phyloP scores from a whole-genome alignment of 64 coral and sea anemone genomes.

The Montipora cactus region DNA sequence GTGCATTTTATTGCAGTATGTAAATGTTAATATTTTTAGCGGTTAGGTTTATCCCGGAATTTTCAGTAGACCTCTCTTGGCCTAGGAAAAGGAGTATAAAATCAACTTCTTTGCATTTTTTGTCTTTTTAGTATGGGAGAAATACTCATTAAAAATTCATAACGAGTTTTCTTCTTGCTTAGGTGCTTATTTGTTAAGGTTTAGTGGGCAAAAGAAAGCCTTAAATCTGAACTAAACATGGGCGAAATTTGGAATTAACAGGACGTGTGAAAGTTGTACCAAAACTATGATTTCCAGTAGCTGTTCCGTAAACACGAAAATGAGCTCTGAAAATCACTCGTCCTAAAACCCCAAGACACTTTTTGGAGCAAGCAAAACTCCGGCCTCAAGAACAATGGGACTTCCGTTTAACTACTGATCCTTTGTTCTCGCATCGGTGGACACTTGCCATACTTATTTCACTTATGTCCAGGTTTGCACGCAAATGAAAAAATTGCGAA shows the following conservation, averaged over 20 bases:
- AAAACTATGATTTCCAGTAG: not conserved
- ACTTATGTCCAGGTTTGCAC: no score
- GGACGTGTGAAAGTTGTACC: not conserved
- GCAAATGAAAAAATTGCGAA: no score
- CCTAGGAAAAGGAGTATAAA: not conserved
- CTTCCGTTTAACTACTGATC: no score
- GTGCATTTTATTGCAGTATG: not conserved
- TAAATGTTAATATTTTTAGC: not conserved
- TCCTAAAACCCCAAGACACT: no score
- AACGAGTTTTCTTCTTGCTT: not conserved
- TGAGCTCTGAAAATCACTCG: no score
- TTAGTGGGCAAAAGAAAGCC: not conserved
- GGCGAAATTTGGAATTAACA: not conserved
- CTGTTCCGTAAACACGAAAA: not conserved
- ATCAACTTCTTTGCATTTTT: not conserved
- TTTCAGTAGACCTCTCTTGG: conserved; percentile 3
- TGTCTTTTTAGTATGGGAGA: not conserved
- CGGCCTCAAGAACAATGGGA: no score
- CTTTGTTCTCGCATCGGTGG: no score
- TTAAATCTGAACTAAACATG: not conserved
- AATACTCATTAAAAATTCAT: not conserved
- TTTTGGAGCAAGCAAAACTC: not conserved
- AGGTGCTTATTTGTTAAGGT: not conserved
- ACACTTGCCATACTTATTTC: no score
- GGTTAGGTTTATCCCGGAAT: not conserved